Base-by-base conservation (phyloP, 2,888 invertebrate species). In the Heliothis peltigera region DNA sequence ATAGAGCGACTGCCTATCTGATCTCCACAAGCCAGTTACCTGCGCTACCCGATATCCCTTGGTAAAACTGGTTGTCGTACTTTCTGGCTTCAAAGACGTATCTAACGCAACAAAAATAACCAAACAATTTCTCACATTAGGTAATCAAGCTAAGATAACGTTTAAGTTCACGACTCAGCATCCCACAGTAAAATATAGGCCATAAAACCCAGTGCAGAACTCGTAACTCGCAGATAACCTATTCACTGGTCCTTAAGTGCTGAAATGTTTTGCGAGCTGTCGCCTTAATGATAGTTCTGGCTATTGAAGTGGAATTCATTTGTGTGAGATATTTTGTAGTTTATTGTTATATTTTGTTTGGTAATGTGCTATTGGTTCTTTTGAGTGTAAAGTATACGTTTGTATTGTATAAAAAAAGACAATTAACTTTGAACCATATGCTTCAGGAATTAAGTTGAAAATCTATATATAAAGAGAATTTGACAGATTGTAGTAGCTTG, bases 161-260 rank as follows among this genome's bases (percentile, higher is more conserved):
- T 59, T 65, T 54, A 28, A 52, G 47, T 59, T 64, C 52, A 19
- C 53, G 44, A 63, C 47, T 53, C 47, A 39, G 62, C 69, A 55
- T 51, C 60, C 52, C 64, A 63, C 28, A 69, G 43, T 75, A 56
- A 79, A 70, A 79, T 77, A 74, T 69, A 63, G 64, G 56, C 71
- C 54, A 76, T 84, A 81, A 82, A 82, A 78, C 62, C 73, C 81
- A 80, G 75, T 28, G 48, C 61, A 48, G 25, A 62, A 55, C 66
- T 64, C 75, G 72, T 84, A 76, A 77, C 53, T 68, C 67, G 63
- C 82, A 84, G 83, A 78, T 75, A 81, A 75, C 73, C 68, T 75
- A 76, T 77, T 75, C 75, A 32, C 53, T 60, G 57, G 17, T 25
- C 18, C 55, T 67, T 61, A 35, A 61, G 25, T 53, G 44, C 59